Conservation (phyloP, 2,113 vertebrate genomes). For the Leucopternis melanops region DNA sequence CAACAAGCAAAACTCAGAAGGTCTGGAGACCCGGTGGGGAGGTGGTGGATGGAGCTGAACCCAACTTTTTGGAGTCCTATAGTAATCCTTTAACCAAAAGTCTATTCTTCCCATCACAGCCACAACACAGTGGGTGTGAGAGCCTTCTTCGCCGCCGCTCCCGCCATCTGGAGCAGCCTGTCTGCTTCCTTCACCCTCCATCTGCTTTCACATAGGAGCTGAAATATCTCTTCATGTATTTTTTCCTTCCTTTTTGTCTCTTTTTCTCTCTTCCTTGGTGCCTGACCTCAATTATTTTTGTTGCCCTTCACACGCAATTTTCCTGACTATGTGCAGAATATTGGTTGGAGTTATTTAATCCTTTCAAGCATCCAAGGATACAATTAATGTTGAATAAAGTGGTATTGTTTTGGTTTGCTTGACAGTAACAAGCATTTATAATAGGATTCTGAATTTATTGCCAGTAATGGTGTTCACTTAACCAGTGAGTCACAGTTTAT, state of each 20-base stretch:
- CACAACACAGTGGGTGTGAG: constrained; percentile 60
- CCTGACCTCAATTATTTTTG: constrained; percentile 19
- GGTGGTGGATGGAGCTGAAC: not conserved
- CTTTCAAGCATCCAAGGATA: not conserved
- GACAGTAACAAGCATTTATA: constrained; percentile 26
- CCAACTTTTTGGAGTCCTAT: not conserved
- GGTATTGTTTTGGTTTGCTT: constrained; percentile 34
- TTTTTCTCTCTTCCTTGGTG: not conserved
- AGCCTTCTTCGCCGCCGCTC: not conserved
- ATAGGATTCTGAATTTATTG: constrained; percentile 44
- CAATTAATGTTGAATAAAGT: constrained; percentile 43
- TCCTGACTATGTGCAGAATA: not conserved
- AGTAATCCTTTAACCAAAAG: not conserved
- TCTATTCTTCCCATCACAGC: constrained; percentile 29
- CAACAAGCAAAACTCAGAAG: not conserved
- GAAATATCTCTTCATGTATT: not conserved
- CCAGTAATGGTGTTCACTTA: constrained; percentile 36
- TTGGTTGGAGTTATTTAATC: not conserved
- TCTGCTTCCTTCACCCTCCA: constrained; percentile 60
- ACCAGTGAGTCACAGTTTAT: constrained; percentile 51
- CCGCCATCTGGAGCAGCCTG: constrained; percentile 51
- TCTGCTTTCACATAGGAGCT: constrained; percentile 36
- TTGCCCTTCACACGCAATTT: not conserved
- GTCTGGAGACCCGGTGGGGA: not conserved
- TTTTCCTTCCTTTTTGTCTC: not conserved